Percentiles rank a stretch among this genome's conserved stretches.
phyloP scores from a whole-genome alignment of 2,797 vertebrate genomes.

The Labroides dimidiatus region DNA sequence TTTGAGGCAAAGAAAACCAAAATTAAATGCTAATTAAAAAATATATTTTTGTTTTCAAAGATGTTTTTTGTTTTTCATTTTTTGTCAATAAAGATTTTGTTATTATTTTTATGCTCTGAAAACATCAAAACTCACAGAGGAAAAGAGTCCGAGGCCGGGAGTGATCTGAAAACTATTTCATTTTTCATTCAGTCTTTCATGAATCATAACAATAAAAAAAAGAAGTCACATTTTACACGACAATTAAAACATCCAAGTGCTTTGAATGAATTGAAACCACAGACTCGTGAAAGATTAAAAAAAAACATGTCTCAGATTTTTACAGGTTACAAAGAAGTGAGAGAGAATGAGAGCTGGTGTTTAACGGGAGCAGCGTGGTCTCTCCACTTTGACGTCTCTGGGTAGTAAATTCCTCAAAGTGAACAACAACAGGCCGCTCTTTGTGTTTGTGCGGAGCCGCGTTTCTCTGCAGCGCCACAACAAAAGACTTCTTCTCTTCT shows the following conservation, averaged over 20 bases:
- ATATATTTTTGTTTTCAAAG: too few species aligned
- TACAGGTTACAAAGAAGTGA: neutral
- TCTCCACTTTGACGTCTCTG: neutral
- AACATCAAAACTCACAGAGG: too few species aligned
- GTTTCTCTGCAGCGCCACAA: neutral
- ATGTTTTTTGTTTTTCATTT: too few species aligned
- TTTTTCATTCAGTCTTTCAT: neutral
- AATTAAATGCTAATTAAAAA: too few species aligned
- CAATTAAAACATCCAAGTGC: neutral
- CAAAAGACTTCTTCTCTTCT: conserved; percentile 6
- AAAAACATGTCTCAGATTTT: conserved; percentile 6
- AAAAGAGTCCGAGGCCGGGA: neutral
- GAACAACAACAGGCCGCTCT: conserved; percentile 4
- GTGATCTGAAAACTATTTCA: neutral
- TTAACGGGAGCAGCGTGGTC: neutral
- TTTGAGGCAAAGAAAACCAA: too few species aligned
- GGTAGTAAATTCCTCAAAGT: conserved; percentile 10
- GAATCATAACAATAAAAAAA: conserved; percentile 26
- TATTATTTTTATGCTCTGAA: too few species aligned
- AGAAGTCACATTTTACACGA: neutral
- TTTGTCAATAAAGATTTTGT: too few species aligned
- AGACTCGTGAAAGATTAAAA: conserved; percentile 12
- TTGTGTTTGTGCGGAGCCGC: conserved; percentile 10
- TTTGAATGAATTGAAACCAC: neutral
- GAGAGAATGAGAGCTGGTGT: neutral